Evolutionary conservation across 2,888 invertebrate genomes (phyloP), one percentile per base, ranked within the genome.

Genomic region (Beris chalybata): DNA sequence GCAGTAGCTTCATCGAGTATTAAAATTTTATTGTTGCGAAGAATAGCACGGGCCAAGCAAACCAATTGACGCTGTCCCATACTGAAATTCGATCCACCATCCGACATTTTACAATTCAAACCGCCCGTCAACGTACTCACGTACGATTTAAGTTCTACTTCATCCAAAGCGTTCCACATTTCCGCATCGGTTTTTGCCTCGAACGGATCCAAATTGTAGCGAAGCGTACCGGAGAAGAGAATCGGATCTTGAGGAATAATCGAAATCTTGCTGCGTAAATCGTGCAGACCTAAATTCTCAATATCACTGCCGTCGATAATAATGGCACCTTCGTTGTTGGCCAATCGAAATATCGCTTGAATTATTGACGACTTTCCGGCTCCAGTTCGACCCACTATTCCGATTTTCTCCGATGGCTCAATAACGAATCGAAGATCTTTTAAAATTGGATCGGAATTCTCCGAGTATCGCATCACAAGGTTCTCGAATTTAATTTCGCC

Each of bases 41-140:
- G 81, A 64, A 93, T 85, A 0, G 93, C 92, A 65, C 93, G 82
- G 0, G 92, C 92, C 66, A 93, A 80, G 76, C 93, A 93, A 63
- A 93, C 83, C 67, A 93, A 81, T 77, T 93, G 93, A 32, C 91
- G 81, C 76, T 93, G 91, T 0, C 93, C 93, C 65, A 91, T 89
- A 50, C 92, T 92, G 72, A 92, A 85, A 77, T 91, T 91, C 9
- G 83, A 79, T 0, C 91, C 92, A 0, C 90, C 89, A 76, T 91
- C 91, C 0, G 86, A 83, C 48, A 93, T 86, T 72, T 86, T 85
- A 65, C 84, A 86, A 70, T 90, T 87, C 32, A 93, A 75, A 9
- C 83, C 84, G 5, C 50, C 50, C 5, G 43, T 31, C 12, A 61
- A 11, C 5, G 38, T 50, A 9, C n/a, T 32, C 7, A 61, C 0